A percentile compares a stretch with the other conserved stretches of the same genome.
Conservation (phyloP, 2,888 invertebrate genomes). For the Idaea dimidiata region DNA sequence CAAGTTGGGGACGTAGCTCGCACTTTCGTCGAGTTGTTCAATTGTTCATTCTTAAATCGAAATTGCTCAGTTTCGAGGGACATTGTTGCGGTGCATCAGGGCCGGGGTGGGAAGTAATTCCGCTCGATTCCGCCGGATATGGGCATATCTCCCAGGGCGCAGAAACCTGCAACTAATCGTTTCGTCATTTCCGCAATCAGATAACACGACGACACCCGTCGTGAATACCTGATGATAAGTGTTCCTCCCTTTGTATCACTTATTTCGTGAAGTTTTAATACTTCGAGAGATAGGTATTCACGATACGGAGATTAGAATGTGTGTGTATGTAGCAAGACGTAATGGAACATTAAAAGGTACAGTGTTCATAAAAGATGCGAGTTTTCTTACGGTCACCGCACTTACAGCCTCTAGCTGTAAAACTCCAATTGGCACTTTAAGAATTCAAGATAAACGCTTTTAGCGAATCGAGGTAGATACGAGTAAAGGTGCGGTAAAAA, state of each 20-base stretch:
- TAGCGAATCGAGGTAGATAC: conserved; percentile 47
- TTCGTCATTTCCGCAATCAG: conserved; percentile 76
- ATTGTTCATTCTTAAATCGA: conserved; percentile 54
- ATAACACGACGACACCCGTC: conserved; percentile 53
- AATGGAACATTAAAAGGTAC: conserved; percentile 9
- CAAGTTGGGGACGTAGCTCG: conserved; percentile 38
- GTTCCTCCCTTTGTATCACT: conserved; percentile 43
- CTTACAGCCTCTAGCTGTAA: conserved; percentile 42
- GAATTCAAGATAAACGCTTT: conserved; percentile 75
- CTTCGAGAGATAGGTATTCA: not conserved
- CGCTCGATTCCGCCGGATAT: conserved; percentile 69
- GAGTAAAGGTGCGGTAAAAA: conserved; percentile 51
- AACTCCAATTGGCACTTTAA: conserved; percentile 71
- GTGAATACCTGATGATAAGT: conserved; percentile 61
- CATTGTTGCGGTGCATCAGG: conserved; percentile 62
- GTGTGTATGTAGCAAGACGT: conserved; percentile 15
- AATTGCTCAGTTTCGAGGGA: conserved; percentile 52
- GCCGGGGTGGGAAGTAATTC: conserved; percentile 67
- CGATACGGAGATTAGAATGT: conserved; percentile 16
- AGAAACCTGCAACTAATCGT: conserved; percentile 71
- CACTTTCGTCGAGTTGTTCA: conserved; percentile 44
- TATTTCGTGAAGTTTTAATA: conserved; percentile 1
- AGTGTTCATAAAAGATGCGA: conserved; percentile 18
- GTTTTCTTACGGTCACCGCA: conserved; percentile 24
- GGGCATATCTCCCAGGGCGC: conserved; percentile 58